Base-by-base conservation (phyloP, 1,140 invertebrate genomes). In the Patella vulgata region DNA sequence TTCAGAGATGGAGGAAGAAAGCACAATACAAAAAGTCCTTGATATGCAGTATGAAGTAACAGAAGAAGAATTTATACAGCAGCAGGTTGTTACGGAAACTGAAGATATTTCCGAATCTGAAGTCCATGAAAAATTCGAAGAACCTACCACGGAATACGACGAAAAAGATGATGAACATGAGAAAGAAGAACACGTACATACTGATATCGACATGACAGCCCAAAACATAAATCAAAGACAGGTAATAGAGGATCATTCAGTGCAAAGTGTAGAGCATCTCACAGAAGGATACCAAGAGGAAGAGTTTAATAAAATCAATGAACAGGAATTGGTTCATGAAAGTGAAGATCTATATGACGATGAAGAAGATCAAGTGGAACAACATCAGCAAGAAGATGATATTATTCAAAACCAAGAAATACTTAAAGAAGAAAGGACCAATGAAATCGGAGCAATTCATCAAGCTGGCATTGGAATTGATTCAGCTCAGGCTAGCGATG, bases 101-200 rank as follows among this genome's bases (percentile, higher is more conserved):
- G 27, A 52, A 12, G 27, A 30, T 39, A n/a, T n/a, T n/a, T n/a
- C n/a, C n/a, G 52, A 48, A 50, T 19, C 14, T 21, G 19, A 48
- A n/a, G 36, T 6, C 19, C 23, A 33, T 19, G 31, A 40, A 28
- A 19, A 50, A 28, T 28, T 40, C 9, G 9, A n/a, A 30, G 28
- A 14, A 36, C 28, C 25, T 25, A 11, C 25, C 19, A 21, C 8
- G 21, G 31, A 21, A 52, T 21, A 52, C 11, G 50, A 23, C 11
- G 47, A 25, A 31, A 59, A 59, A 59, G 57, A 39, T 23, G 21
- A 52, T 12, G 30, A 27, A 31, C 23, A 28, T n/a, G 23, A 27
- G 11, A 1, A 14, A n/a, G 50, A 31, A 52, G 5, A 0, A 33
- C 17, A n/a, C 12, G 50, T 31, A 52, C 47, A 27, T 25, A 17